A percentile compares a stretch with the other conserved stretches of the same genome.
phyloP scores from a whole-genome alignment of 1,140 invertebrate genomes.

The Saccostrea echinata region DNA sequence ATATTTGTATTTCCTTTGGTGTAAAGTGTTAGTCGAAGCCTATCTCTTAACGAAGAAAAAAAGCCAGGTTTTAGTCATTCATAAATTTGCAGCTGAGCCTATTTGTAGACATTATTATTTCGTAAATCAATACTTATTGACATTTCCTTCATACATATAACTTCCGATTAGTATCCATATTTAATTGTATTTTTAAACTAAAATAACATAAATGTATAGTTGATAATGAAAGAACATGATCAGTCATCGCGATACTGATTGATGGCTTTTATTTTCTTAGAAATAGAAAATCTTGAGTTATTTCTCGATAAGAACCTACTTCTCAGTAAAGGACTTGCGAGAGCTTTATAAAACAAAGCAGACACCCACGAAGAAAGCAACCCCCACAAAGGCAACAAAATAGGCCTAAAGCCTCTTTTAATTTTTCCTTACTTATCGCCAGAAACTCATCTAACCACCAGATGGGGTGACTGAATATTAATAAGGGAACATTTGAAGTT shows the following conservation, averaged over 20 bases:
- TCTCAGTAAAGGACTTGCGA: neutral
- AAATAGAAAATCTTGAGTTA: neutral
- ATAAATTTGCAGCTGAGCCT: neutral
- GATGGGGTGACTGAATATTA: no score
- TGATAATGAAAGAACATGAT: neutral
- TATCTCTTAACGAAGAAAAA: neutral
- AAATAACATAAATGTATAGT: slow-evolving; percentile 24
- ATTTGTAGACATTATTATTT: neutral
- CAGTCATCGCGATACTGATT: slow-evolving; percentile 22
- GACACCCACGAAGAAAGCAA: slow-evolving; percentile 9
- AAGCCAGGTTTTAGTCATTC: neutral
- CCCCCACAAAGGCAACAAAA: neutral
- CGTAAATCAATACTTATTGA: slow-evolving; percentile 30
- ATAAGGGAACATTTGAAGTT: no score
- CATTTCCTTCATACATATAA: slow-evolving; percentile 16
- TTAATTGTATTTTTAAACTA: slow-evolving; percentile 28
- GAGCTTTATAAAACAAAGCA: neutral
- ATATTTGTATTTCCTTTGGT: neutral
- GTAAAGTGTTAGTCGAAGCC: neutral
- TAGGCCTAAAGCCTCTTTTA: no score
- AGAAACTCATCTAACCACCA: no score
- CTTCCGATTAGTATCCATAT: slow-evolving; percentile 31
- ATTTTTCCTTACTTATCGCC: no score
- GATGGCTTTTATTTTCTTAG: neutral
- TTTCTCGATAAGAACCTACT: neutral